A percentile compares a stretch with the other conserved stretches of the same genome.
phyloP scores from a whole-genome alignment of 2,888 invertebrate genomes.

The Drosophila heteroneura region DNA sequence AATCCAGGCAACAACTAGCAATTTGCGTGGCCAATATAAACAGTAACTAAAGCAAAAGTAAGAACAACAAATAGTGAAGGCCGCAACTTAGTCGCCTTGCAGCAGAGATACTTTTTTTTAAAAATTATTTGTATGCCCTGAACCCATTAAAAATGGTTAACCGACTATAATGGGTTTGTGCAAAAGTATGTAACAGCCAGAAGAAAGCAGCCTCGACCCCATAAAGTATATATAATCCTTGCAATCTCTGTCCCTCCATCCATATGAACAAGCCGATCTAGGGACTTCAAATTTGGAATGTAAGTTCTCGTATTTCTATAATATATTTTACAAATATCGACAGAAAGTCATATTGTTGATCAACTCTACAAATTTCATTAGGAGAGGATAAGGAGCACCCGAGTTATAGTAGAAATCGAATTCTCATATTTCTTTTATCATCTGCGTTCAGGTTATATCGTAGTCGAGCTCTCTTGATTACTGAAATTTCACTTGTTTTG shows the following conservation, averaged over 20 bases:
- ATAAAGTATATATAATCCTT: neutral
- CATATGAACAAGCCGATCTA: neutral
- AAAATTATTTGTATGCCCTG: neutral
- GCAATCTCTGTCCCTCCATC: no score
- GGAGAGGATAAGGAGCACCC: neutral
- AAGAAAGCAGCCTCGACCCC: neutral
- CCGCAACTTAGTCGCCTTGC: conserved; percentile 17
- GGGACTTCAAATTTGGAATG: neutral
- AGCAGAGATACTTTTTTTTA: neutral
- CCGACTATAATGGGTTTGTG: no score
- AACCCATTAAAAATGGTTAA: neutral
- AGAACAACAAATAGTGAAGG: neutral
- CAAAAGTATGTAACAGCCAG: neutral
- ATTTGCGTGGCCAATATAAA: conserved; percentile 54
- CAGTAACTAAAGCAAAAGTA: conserved; percentile 3
- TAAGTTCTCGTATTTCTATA: neutral
- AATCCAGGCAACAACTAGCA: conserved; percentile 58
- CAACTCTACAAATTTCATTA: no score
- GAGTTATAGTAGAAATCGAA: neutral
- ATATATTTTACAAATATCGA: neutral
- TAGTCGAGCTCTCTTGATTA: neutral
- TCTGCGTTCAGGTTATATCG: neutral
- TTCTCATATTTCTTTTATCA: neutral
- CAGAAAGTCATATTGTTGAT: neutral
- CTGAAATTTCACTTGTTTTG: neutral